phyloP scores from a whole-genome alignment of 2,113 vertebrate genomes.

The Castor canadensis region DNA sequence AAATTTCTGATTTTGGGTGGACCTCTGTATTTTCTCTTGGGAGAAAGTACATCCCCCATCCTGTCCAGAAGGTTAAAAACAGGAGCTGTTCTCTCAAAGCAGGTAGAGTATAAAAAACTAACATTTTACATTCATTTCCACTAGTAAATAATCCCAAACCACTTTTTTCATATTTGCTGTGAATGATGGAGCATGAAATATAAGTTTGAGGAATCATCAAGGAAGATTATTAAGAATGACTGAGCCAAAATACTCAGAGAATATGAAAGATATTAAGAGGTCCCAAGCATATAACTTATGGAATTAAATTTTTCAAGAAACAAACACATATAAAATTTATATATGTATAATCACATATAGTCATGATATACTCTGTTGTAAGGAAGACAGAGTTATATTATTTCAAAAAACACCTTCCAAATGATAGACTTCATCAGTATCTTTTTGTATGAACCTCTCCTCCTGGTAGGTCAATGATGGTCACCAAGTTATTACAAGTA shows the following conservation, averaged over 20 bases:
- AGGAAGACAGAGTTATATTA: background rate
- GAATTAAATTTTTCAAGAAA: background rate
- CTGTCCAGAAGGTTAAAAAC: background rate
- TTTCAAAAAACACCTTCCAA: background rate
- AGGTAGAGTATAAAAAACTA: background rate
- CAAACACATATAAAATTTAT: background rate
- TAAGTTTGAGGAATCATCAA: background rate
- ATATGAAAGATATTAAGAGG: background rate
- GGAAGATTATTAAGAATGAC: background rate
- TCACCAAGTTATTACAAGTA: background rate
- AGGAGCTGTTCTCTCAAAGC: background rate
- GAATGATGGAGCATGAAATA: background rate
- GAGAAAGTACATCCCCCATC: background rate
- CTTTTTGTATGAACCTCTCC: background rate
- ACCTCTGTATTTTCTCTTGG: background rate
- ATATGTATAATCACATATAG: background rate
- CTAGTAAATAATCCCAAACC: background rate
- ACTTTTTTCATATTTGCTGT: background rate
- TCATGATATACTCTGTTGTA: background rate
- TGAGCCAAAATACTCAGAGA: background rate
- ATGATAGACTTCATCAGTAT: background rate
- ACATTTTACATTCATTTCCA: background rate
- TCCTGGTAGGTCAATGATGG: background rate
- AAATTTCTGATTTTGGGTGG: background rate
- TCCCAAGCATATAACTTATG: background rate